Base-by-base conservation (phyloP, 2,113 vertebrate genomes). In the Sceloporus undulatus region DNA sequence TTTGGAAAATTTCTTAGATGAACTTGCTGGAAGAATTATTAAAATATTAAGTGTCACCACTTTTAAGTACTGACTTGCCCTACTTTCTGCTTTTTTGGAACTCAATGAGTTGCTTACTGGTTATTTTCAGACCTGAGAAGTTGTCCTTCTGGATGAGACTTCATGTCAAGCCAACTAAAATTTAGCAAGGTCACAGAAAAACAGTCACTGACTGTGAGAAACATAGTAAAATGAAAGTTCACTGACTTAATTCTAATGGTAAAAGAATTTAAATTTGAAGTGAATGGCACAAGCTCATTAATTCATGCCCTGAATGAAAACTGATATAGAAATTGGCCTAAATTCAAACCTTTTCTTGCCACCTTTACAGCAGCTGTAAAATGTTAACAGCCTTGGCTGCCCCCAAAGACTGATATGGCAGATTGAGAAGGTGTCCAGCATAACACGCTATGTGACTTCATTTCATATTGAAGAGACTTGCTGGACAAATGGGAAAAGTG, bases 151-250 rank as follows among this genome's bases (percentile, higher is more conserved):
- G 8, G 65, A 80, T 23, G 65, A n/a, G 9, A 38, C 25, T 19
- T 68, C 78, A 59, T 23, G 29, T 78, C 82, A 89, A 42, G 52
- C 80, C 91, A 92, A 82, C 70, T 85, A 91, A 91, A 92, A 90
- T 77, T 68, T 81, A 91, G 75, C 86, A 92, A 93, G 88, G 90
- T 85, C 82, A 90, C 73, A 91, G 59, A 68, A 86, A 86, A 79
- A 90, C 2, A 89, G 42, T 90, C 29, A 74, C 70, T 81, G 89
- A 0, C 14, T n/a, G 2, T 48, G 92, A 66, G 62, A 74, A 79
- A 76, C 42, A 88, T 84, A 74, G 89, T 89, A 88, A 95, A 81
- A 90, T 89, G 85, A 93, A 95, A 94, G 76, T 56, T 42, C 85
- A 88, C 40, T 65, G 76, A 5, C 68, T 34, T 91, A 80, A 82